Percentiles rank a stretch among this genome's conserved stretches.
Conservation (phyloP, 2,888 invertebrate genomes). For the Schizaphis graminum region DNA sequence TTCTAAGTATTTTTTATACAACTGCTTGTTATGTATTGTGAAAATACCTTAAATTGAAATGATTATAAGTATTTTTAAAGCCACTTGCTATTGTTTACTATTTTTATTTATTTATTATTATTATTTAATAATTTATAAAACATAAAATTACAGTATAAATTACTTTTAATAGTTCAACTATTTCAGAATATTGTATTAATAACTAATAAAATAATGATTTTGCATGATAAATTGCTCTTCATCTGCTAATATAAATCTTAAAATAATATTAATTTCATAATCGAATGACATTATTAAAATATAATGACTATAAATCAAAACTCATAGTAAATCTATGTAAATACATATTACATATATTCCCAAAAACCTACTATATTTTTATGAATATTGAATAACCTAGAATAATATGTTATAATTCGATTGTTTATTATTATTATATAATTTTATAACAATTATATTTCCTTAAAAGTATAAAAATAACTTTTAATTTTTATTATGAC, state of each 20-base stretch:
- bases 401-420: background rate
- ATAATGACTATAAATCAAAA: background rate
- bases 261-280: background rate
- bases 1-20: background rate
- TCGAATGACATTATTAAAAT: background rate
- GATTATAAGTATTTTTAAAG: background rate
- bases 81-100: background rate
- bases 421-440: background rate
- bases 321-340: background rate
- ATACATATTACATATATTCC: background rate
- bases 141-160: background rate
- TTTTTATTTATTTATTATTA: slow-evolving; percentile 3
- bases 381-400: background rate
- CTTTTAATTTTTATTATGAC: background rate
- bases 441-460: background rate
- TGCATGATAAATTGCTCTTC: background rate
- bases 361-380: background rate
- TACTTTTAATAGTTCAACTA: background rate
- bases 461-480: background rate
- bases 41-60: background rate
- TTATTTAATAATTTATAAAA: background rate
- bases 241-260: background rate
- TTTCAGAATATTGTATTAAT: background rate
- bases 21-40: background rate
- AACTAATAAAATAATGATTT: background rate